Evolutionary conservation across 2,888 invertebrate species (phyloP), one percentile per base, ranked within the genome.

Genomic region (Mycalesis mineus): DNA sequence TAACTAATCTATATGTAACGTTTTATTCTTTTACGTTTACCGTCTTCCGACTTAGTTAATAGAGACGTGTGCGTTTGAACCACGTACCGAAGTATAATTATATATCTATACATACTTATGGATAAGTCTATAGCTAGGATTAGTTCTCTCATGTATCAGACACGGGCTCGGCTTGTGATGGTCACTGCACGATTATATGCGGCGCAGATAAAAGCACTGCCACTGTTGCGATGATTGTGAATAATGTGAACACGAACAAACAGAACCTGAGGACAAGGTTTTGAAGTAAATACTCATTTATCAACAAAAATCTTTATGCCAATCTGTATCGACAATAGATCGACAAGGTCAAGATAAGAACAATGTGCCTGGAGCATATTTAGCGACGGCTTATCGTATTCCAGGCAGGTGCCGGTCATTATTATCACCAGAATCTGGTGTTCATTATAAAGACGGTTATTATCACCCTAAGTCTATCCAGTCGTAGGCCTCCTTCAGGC

Each of bases 241-340:
- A 97, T 85, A 97, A 91, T 65, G 97, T 96, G 92, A 98, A 98
- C 82, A 97, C 94, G 91, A 97, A 96, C 89, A 98, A 93, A 91
- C 98, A 98, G 90, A 98, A 95, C 91, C 95, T 94, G 88, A 0
- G 66, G 61, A 82, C 48, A 55, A 36, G 6, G 7, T 36, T 15
- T 33, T 7, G 28, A 2, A 8, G 7, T 22, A 14, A 6, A 14
- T 15, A 13, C 11, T 15, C 3, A 9, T 14, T 37, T 33, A n/a
- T 31, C 31, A 28, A 1, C 15, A 11, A 11, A 11, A 9, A 14
- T 51, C 44, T 29, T 15, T 41, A 44, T 17, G n/a, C n/a, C n/a
- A n/a, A n/a, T n/a, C n/a, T n/a, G n/a, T n/a, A n/a, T n/a, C n/a
- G n/a, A n/a, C n/a, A n/a, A n/a, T n/a, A n/a, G n/a, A n/a, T n/a